A percentile compares a stretch with the other conserved stretches of the same genome.
Evolutionary conservation across 2,113 vertebrate species (phyloP).

Genomic region (Dasyprocta punctata): DNA sequence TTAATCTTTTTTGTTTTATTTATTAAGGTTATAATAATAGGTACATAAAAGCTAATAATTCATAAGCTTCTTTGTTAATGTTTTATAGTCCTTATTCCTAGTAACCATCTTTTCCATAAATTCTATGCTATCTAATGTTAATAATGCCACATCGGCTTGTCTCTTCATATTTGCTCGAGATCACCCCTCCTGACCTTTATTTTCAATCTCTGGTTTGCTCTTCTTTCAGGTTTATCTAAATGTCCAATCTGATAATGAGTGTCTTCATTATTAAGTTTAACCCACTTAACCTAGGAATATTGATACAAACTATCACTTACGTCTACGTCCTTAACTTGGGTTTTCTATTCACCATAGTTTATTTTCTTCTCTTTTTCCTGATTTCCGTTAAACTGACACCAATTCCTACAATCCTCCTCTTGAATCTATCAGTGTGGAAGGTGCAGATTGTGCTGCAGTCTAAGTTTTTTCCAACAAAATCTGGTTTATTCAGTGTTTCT

Average conservation of each 20-base stretch:
- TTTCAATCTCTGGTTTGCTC: neutral
- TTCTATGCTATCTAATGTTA: neutral
- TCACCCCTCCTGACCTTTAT: neutral
- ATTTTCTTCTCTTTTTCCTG: neutral
- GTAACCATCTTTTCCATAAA: neutral
- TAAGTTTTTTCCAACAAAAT: neutral
- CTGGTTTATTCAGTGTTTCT: neutral
- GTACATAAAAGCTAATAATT: neutral
- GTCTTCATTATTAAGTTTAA: neutral
- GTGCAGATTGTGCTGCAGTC: neutral
- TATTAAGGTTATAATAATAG: neutral
- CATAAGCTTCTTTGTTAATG: neutral
- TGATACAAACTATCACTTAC: neutral
- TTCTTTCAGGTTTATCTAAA: neutral
- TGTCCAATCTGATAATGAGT: neutral
- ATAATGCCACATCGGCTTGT: neutral
- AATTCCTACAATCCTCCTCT: neutral
- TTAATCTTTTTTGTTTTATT: neutral
- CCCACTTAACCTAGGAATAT: neutral
- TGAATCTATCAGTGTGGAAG: neutral
- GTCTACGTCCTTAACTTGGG: neutral
- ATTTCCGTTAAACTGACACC: neutral
- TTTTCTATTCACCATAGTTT: neutral
- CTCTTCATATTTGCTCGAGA: neutral
- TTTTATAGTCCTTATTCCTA: neutral